A percentile compares a stretch with the other conserved stretches of the same genome.
Conservation (phyloP, 2,113 vertebrate species). For the Actenoides hombroni region DNA sequence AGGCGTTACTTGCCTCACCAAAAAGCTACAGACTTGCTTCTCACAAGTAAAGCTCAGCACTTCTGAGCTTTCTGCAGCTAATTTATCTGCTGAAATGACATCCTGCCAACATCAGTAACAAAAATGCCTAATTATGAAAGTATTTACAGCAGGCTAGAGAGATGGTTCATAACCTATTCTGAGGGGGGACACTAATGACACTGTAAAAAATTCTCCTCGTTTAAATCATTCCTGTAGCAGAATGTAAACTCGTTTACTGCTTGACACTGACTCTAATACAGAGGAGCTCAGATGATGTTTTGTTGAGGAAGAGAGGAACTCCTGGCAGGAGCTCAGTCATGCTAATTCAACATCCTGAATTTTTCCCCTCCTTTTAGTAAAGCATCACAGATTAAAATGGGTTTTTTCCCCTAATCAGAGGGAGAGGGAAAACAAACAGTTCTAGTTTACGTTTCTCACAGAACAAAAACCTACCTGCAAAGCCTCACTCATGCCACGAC, state of each 20-base stretch:
- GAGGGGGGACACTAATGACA: neutral
- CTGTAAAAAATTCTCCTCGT: neutral
- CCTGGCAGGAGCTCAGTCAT: neutral
- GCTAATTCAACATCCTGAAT: neutral
- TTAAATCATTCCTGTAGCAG: neutral
- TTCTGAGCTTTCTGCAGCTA: neutral
- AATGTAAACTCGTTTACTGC: neutral
- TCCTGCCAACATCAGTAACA: neutral
- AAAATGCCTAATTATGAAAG: neutral
- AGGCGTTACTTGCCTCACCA: neutral
- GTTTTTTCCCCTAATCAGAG: neutral
- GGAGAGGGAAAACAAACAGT: neutral
- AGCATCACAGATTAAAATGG: neutral
- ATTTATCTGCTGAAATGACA: neutral
- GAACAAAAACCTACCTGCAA: conserved; percentile 82
- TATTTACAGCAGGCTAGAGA: neutral
- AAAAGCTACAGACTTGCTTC: neutral
- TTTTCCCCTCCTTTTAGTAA: neutral
- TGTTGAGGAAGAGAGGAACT: neutral
- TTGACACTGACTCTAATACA: neutral
- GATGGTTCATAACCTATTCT: neutral
- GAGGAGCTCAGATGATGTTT: neutral
- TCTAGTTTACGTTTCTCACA: neutral
- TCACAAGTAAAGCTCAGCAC: neutral
- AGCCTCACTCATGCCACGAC: conserved; percentile 91